A percentile compares a stretch with the other conserved stretches of the same genome.
Evolutionary conservation across 2,797 vertebrate species (phyloP).

Genomic region (Tapera naevia): DNA sequence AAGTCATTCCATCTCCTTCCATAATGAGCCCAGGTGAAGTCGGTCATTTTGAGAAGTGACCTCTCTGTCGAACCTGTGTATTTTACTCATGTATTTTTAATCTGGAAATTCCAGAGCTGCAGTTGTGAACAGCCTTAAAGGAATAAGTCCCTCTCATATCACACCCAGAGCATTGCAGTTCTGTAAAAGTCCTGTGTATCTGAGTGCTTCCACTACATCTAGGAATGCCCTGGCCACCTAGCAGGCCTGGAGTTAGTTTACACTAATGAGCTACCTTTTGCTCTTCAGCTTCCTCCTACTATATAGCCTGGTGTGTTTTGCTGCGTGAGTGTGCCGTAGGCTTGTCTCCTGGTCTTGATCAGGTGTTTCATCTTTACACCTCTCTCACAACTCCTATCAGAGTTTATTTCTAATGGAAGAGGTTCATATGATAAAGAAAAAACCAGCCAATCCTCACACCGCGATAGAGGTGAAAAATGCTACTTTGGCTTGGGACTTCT

Average conservation of each 20-base stretch:
- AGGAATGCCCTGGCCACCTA: conserved; percentile 55
- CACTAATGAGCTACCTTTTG: conserved; percentile 86
- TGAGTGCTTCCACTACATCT: conserved; percentile 53
- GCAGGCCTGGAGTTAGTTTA: conserved; percentile 69
- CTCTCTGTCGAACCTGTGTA: background rate
- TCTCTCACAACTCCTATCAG: conserved; percentile 88
- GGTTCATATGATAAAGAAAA: conserved; percentile 86
- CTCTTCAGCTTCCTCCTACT: conserved; percentile 84
- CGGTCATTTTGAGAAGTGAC: background rate
- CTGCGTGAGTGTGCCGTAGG: conserved; percentile 83
- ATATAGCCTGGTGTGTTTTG: conserved; percentile 84
- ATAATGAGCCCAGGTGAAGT: background rate
- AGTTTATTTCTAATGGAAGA: conserved; percentile 94
- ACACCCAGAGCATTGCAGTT: background rate
- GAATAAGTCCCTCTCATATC: background rate
- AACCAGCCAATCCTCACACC: conserved; percentile 82
- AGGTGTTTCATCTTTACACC: conserved; percentile 87
- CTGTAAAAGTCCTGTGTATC: conserved; percentile 31
- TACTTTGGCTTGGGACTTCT: conserved; percentile 90
- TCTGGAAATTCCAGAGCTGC: background rate
- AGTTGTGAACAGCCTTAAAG: background rate
- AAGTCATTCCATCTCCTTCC: background rate
- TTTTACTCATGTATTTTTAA: background rate
- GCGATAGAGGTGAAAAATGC: conserved; percentile 88
- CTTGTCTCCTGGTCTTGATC: conserved; percentile 82